A percentile compares a stretch with the other conserved stretches of the same genome.
Evolutionary conservation across 2,888 invertebrate species (phyloP).

Genomic region (Pammene fasciana): DNA sequence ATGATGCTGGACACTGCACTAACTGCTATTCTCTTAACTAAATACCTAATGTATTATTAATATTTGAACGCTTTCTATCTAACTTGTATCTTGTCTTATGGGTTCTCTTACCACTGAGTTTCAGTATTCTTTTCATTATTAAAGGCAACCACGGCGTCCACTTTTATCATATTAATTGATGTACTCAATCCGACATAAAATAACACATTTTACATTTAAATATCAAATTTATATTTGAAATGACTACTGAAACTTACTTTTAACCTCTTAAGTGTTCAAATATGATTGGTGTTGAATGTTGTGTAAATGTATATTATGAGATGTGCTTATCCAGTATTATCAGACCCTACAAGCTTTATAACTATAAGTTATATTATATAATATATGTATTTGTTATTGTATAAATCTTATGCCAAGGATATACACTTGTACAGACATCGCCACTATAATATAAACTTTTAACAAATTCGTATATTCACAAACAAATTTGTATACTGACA

Average conservation of each 20-base stretch:
- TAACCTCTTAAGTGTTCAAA: conserved; percentile 30
- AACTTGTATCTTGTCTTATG: background rate
- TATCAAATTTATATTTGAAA: background rate
- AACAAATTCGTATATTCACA: background rate
- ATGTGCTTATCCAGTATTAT: conserved; percentile 39
- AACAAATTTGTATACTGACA: background rate
- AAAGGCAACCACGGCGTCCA: too few relatives aligned
- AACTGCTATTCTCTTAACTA: conserved; percentile 7
- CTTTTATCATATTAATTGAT: too few relatives aligned
- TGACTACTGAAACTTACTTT: background rate
- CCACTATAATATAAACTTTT: background rate
- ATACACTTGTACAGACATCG: background rate
- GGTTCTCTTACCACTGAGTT: background rate
- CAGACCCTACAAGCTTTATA: conserved; percentile 32
- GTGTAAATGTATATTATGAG: conserved; percentile 5
- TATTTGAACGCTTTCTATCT: conserved; percentile 30
- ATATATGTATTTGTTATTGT: too few relatives aligned
- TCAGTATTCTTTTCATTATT: background rate
- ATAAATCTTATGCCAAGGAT: conserved; percentile 23
- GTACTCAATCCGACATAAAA: too few relatives aligned
- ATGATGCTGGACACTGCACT: conserved; percentile 46
- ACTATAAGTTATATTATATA: conserved; percentile 22
- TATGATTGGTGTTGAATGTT: conserved; percentile 25
- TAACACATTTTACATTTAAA: too few relatives aligned
- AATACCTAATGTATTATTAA: background rate